A percentile compares a stretch with the other conserved stretches of the same genome.
These are phyloP conservation scores for Flabesymbios commensalis DNA, from an alignment of 2,888 invertebrate genomes.

Conservation along the genomic window DNA sequence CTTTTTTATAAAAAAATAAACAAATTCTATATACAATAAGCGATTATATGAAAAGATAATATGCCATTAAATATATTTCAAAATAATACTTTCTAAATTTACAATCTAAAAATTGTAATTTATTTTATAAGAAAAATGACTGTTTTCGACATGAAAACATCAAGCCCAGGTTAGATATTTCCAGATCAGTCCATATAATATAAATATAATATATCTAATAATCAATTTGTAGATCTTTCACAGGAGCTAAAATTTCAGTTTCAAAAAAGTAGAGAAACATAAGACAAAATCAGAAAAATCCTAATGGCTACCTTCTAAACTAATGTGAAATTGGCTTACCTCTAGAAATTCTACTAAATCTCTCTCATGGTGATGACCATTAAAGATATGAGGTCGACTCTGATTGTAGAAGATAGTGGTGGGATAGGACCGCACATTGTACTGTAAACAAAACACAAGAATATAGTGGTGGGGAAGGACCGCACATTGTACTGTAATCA, in stretches of 20 bases:
- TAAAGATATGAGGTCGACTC: slow-evolving; percentile 65
- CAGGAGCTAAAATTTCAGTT: no score
- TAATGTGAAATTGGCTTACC: no score
- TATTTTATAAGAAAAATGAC: not conserved
- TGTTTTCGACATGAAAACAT: no score
- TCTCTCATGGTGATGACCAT: slow-evolving; percentile 68
- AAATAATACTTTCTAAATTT: not conserved
- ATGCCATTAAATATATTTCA: not conserved
- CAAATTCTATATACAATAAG: not conserved
- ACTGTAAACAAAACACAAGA: slow-evolving; percentile 49
- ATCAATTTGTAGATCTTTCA: no score
- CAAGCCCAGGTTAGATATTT: no score
- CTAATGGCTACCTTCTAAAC: no score
- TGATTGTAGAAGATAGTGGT: slow-evolving; percentile 73
- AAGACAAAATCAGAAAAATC: no score
- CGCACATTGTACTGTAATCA: no score
- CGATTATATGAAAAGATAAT: not conserved
- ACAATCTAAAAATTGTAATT: not conserved
- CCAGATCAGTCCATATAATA: no score
- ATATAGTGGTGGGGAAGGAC: no score
- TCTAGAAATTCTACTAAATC: slow-evolving; percentile 71
- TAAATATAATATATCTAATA: no score
- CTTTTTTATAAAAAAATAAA: not conserved
- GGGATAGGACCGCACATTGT: slow-evolving; percentile 72
- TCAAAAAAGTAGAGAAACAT: no score